Conservation (phyloP, 2,113 vertebrate genomes). For the Mus spicilegus region DNA sequence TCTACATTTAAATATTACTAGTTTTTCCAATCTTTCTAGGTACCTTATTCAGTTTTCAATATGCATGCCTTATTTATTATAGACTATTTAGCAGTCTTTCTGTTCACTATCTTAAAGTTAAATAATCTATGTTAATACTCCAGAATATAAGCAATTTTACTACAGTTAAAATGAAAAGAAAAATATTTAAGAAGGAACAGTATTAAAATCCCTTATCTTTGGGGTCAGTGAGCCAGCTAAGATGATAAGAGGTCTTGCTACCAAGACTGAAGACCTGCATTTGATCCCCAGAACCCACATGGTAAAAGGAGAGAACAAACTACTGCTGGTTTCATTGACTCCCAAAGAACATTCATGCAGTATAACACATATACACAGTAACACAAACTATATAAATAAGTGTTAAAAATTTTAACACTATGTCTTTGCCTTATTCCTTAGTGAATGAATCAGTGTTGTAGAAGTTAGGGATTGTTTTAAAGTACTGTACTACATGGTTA, state of each 20-base stretch:
- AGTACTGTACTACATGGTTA: not conserved
- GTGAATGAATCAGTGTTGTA: not conserved
- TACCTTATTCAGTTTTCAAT: slow-evolving; percentile 34
- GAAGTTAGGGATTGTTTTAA: slow-evolving; percentile 10
- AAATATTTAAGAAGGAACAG: not conserved
- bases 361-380: not conserved
- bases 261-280: not conserved
- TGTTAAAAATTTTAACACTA: not conserved
- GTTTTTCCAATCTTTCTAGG: slow-evolving; percentile 7
- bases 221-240: not conserved
- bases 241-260: not conserved
- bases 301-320: not conserved
- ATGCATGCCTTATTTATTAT: slow-evolving; percentile 11
- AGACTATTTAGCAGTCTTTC: slow-evolving; percentile 10
- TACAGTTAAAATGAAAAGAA: not conserved
- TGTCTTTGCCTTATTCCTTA: not conserved
- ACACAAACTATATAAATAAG: not conserved
- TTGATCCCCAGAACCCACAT: not conserved
- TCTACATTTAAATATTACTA: slow-evolving; percentile 31
- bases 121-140: not conserved
- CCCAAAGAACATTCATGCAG: not conserved
- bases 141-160: not conserved
- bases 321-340: not conserved
- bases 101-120: slow-evolving; percentile 52
- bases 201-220: slow-evolving; percentile 16